Base-by-base conservation (phyloP, 2,888 invertebrate species). In the Lingula anatina region DNA sequence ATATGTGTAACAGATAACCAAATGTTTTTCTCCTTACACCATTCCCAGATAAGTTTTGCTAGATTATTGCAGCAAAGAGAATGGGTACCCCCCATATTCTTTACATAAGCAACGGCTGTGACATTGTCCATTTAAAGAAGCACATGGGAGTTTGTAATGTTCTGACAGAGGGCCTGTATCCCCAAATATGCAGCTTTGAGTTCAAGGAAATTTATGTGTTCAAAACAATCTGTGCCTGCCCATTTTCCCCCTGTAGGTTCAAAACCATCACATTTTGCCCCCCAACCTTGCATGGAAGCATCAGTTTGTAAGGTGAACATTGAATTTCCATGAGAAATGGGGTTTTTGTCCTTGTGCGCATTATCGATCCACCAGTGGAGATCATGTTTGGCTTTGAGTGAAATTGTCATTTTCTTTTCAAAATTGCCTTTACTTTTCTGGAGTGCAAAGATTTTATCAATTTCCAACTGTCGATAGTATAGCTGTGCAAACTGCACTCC, bases 301-400 rank as follows among this genome's bases (percentile, higher is more conserved):
- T 47, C 47, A 15, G 47, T 38, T 15, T 25, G 9, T 21, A 48
- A 25, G 18, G 26, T 23, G 31, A 42, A 3, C 2, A 26, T 18
- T 26, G 48, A 36, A 18, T n/a, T 2, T 1, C 24, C 24, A 25
- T 27, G 39, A 7, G 24, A n/a, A 15, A 48, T 21, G 3, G 31
- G 42, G 20, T 40, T 35, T 9, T 9, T 12, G 36, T 5, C 18
- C 7, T 18, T 18, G 4, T 20, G 9, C 5, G 41, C 12, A 25
- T 42, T 47, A 5, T 47, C 28, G n/a, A 26, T 47, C 47, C 47
- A 47, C 47, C 47, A 47, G 15, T 4, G 9, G 4, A 47, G 26
- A n/a, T 47, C 47, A 7, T 9, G 20, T 25, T 7, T 41, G 26
- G 38, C n/a, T 4, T 4, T 15, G 9, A 5, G 15, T 3, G 39